Percentiles rank a stretch among this genome's conserved stretches.
Conservation (phyloP, 2,888 invertebrate genomes). For the Netelia inedita region DNA sequence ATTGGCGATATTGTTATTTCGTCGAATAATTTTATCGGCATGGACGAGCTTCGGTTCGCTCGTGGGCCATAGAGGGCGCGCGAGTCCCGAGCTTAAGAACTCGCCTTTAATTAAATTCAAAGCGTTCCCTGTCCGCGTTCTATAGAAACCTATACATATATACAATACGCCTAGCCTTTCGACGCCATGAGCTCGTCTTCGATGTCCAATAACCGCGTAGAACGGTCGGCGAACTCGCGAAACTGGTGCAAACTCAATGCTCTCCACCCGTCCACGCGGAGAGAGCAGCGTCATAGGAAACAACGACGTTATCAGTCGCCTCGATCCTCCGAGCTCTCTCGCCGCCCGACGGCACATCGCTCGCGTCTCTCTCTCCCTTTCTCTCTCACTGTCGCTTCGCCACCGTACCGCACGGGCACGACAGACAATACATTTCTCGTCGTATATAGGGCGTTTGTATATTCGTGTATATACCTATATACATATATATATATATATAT, state of each 20-base stretch:
- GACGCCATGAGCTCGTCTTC: conserved; percentile 68
- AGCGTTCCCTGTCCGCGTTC: conserved; percentile 42
- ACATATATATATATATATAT: conserved; percentile 1
- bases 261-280: conserved; percentile 14
- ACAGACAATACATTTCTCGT: conserved; percentile 46
- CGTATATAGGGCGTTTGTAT: neutral
- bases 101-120: conserved; percentile 77
- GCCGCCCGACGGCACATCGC: conserved; percentile 34
- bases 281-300: conserved; percentile 22
- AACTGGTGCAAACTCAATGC: conserved; percentile 77
- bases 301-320: conserved; percentile 70
- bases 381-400: conserved; percentile 3
- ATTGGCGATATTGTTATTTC: neutral
- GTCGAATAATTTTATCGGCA: neutral
- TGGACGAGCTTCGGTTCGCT: neutral
- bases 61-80: conserved; percentile 13
- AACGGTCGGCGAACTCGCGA: conserved; percentile 70
- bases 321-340: conserved; percentile 41
- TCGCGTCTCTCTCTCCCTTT: conserved; percentile 1
- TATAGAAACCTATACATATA: neutral
- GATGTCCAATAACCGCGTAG: conserved; percentile 77
- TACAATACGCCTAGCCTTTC: conserved; percentile 9
- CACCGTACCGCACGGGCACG: neutral
- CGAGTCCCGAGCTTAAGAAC: conserved; percentile 56
- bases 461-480: neutral